These are phyloP conservation scores for Vulpes lagopus DNA, from an alignment of 2,113 vertebrate species.

Conservation along the genomic window DNA sequence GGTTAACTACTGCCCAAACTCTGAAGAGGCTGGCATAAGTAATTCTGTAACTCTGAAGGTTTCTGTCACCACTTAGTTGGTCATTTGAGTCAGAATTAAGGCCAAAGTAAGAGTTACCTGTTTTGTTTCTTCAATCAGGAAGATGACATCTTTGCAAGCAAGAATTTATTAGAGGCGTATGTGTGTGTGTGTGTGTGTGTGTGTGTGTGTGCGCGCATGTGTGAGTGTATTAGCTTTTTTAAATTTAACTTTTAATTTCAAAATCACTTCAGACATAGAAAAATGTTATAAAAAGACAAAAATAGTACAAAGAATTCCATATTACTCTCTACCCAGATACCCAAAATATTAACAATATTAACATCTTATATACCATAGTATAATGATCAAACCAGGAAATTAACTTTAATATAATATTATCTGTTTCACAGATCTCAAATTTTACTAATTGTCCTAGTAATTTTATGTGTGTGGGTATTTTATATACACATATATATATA, in stretches of 20 bases:
- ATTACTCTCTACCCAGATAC: not conserved
- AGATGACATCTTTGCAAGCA: slow-evolving; percentile 45
- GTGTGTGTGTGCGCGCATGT: not conserved
- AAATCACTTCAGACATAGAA: slow-evolving; percentile 53
- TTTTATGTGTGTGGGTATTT: too few relatives aligned
- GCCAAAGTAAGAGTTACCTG: not conserved
- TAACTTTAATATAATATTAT: not conserved
- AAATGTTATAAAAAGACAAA: slow-evolving; percentile 41
- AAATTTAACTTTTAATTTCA: slow-evolving; percentile 47
- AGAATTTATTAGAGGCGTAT: not conserved
- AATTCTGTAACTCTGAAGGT: not conserved
- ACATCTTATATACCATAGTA: not conserved
- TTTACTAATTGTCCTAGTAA: not conserved
- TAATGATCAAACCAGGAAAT: slow-evolving; percentile 37
- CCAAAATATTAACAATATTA: not conserved
- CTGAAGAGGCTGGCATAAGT: not conserved
- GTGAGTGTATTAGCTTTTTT: not conserved
- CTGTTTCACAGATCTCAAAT: not conserved
- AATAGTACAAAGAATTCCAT: slow-evolving; percentile 15
- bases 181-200: not conserved
- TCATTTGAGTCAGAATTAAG: slow-evolving; percentile 35
- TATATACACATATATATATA: too few relatives aligned
- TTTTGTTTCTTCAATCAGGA: slow-evolving; percentile 38
- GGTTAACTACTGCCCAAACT: not conserved
- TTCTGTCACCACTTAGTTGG: slow-evolving; percentile 4